Conservation (phyloP, 2,797 vertebrate genomes). For the Periparus ater region DNA sequence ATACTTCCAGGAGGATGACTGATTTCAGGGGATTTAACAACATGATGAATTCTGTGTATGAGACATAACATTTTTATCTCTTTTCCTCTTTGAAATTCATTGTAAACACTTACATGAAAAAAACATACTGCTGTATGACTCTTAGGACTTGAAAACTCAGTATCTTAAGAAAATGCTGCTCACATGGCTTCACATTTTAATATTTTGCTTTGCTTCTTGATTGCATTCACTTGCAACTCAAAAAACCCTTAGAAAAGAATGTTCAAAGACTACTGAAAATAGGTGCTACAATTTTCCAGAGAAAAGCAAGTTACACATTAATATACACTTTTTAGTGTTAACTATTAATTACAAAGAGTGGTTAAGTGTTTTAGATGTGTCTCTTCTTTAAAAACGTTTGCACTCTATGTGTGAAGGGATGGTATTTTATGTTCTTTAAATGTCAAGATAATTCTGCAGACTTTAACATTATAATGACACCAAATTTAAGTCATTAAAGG, state of each 20-base stretch:
- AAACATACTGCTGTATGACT: neutral
- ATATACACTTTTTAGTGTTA: neutral
- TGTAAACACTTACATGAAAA: neutral
- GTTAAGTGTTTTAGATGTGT: neutral
- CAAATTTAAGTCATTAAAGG: neutral
- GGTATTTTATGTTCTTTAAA: neutral
- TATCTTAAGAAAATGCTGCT: constrained; percentile 41
- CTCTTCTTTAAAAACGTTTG: neutral
- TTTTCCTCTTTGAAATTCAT: neutral
- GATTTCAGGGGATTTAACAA: neutral
- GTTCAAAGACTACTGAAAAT: neutral
- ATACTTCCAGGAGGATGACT: neutral
- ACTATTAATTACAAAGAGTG: neutral
- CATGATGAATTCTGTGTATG: neutral
- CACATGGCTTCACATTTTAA: neutral
- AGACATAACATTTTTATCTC: neutral
- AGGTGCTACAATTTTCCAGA: neutral
- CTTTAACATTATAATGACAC: neutral
- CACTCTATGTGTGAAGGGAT: neutral
- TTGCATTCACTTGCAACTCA: constrained; percentile 6
- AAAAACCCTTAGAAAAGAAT: neutral
- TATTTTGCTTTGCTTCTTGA: constrained; percentile 25
- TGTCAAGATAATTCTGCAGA: neutral
- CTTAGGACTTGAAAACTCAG: constrained; percentile 17
- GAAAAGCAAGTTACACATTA: neutral